Conservation (phyloP, 2,797 vertebrate genomes). For the Paguma larvata region DNA sequence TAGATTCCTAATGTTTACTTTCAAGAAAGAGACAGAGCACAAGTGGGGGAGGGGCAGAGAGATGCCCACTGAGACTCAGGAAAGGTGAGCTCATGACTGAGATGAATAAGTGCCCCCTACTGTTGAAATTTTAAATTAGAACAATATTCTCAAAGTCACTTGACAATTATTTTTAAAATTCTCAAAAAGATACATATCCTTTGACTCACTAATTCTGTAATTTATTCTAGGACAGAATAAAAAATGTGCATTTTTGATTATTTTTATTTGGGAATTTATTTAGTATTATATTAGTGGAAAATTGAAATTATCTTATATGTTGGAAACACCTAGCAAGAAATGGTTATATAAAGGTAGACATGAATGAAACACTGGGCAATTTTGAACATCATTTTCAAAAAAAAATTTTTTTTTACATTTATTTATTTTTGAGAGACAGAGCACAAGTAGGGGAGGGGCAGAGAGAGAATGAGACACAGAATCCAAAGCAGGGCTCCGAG, state of each 20-base stretch:
- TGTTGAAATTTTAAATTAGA: neutral
- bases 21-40: too few relatives aligned
- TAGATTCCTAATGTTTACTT: too few relatives aligned
- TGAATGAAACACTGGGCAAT: neutral
- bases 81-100: too few relatives aligned
- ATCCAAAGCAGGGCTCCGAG: too few relatives aligned
- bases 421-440: too few relatives aligned
- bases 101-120: neutral
- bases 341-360: neutral
- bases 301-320: neutral
- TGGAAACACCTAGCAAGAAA: neutral
- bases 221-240: neutral
- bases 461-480: too few relatives aligned
- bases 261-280: neutral
- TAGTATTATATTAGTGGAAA: neutral
- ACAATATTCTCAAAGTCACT: neutral
- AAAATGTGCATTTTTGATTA: neutral
- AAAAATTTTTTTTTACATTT: neutral
- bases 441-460: too few relatives aligned
- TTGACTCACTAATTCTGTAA: neutral
- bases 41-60: too few relatives aligned
- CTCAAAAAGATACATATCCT: neutral
- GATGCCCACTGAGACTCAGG: too few relatives aligned
- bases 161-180: neutral
- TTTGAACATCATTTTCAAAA: neutral